Evolutionary conservation across 2,888 invertebrate species (phyloP).

Genomic region (Lycophotia porphyrea): DNA sequence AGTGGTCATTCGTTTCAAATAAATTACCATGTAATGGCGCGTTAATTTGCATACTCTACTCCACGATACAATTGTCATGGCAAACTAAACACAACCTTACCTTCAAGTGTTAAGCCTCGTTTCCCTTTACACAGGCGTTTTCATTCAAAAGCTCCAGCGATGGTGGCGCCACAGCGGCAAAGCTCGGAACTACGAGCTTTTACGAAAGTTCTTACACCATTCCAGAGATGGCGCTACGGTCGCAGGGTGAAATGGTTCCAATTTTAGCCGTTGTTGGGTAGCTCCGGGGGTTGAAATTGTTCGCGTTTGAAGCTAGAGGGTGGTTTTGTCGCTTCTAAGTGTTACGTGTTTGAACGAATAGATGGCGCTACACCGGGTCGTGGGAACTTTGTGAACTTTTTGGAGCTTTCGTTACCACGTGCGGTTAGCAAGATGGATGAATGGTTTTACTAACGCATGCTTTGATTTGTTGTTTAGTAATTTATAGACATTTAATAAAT

Average conservation of each 20-base stretch:
- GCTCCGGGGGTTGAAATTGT: slow-evolving; percentile 72
- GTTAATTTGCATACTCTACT: slow-evolving; percentile 89
- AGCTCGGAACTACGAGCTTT: slow-evolving; percentile 83
- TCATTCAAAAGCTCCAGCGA: slow-evolving; percentile 87
- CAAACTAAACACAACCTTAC: slow-evolving; percentile 76
- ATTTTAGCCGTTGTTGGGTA: slow-evolving; percentile 66
- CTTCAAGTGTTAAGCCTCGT: slow-evolving; percentile 66
- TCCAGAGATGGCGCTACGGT: slow-evolving; percentile 83
- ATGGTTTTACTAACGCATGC: background rate
- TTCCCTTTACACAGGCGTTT: slow-evolving; percentile 68
- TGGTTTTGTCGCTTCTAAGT: slow-evolving; percentile 54
- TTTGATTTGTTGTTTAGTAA: background rate
- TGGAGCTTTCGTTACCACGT: slow-evolving; percentile 18
- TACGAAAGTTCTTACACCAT: slow-evolving; percentile 81
- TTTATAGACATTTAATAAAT: background rate
- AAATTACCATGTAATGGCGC: slow-evolving; percentile 90
- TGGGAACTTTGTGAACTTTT: slow-evolving; percentile 37
- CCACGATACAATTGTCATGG: slow-evolving; percentile 69
- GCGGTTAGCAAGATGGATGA: slow-evolving; percentile 33
- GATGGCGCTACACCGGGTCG: slow-evolving; percentile 73
- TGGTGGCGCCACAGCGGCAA: slow-evolving; percentile 77
- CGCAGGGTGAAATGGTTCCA: slow-evolving; percentile 70
- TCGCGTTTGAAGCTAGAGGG: slow-evolving; percentile 66
- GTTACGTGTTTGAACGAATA: slow-evolving; percentile 63
- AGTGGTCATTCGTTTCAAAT: slow-evolving; percentile 91